Percentiles rank a stretch among this genome's conserved stretches.
Evolutionary conservation across 37 sponge, comb jelly and placozoan genomes (phyloP).

Genomic region (Oopsacas minuta): DNA sequence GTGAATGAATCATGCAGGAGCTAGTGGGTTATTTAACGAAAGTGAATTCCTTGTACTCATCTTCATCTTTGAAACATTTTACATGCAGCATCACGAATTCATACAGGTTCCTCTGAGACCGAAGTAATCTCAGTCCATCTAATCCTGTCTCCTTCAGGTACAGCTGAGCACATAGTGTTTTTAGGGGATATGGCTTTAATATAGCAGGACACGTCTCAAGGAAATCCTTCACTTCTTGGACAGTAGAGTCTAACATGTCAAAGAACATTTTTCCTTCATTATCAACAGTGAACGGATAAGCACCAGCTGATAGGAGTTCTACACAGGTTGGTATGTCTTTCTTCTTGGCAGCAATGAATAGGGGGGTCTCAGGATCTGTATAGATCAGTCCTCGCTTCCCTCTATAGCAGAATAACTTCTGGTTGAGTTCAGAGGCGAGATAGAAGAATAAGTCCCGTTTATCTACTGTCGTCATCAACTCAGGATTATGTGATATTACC

Average conservation of each 20-base stretch:
- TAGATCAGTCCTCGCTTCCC: background rate
- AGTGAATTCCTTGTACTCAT: slow-evolving; percentile 1
- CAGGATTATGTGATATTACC: background rate
- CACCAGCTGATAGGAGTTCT: slow-evolving; percentile 2
- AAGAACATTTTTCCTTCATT: slow-evolving; percentile 7
- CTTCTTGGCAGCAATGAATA: background rate
- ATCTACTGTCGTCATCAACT: background rate
- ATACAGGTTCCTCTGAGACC: background rate
- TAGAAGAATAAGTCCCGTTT: slow-evolving; percentile 6
- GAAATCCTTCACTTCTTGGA: background rate
- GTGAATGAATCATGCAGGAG: background rate
- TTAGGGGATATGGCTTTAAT: background rate
- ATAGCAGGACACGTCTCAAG: slow-evolving; percentile 6
- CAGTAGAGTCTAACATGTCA: background rate
- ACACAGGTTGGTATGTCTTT: background rate
- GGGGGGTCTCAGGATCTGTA: background rate
- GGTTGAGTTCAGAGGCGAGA: background rate
- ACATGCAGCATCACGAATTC: slow-evolving; percentile 5
- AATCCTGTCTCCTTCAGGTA: background rate
- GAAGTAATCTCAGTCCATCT: background rate
- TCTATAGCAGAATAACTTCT: slow-evolving; percentile 1
- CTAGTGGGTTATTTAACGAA: background rate
- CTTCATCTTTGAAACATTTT: background rate
- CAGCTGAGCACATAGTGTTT: background rate
- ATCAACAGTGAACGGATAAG: background rate